phyloP scores from a whole-genome alignment of 2,888 invertebrate genomes.

The Carcina quercana region DNA sequence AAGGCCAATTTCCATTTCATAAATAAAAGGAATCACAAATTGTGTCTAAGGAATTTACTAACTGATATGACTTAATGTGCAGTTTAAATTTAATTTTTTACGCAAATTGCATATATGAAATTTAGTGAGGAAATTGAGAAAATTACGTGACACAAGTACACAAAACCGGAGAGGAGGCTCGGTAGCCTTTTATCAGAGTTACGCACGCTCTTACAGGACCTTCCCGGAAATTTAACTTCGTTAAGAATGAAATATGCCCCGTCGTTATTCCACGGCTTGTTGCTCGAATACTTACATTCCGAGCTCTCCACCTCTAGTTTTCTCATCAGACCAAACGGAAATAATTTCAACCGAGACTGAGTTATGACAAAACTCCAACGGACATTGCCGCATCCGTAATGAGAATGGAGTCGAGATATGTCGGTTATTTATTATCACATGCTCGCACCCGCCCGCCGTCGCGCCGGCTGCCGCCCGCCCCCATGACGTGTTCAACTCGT shows the following conservation, averaged over 20 bases:
- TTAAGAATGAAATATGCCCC: slow-evolving; percentile 73
- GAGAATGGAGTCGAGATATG: slow-evolving; percentile 70
- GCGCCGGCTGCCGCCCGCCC: too few relatives aligned
- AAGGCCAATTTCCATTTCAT: too few relatives aligned
- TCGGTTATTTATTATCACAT: slow-evolving; percentile 66
- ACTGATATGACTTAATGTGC: too few relatives aligned
- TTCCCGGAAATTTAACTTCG: slow-evolving; percentile 72
- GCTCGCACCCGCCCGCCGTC: slow-evolving; percentile 38
- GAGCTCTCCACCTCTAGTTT: slow-evolving; percentile 70
- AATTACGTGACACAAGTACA: slow-evolving; percentile 21
- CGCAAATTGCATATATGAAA: too few relatives aligned
- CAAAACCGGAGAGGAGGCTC: slow-evolving; percentile 47
- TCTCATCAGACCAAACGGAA: slow-evolving; percentile 72
- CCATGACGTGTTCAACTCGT: too few relatives aligned
- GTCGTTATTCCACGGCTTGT: slow-evolving; percentile 70
- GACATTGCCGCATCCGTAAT: slow-evolving; percentile 73
- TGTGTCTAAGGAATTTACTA: too few relatives aligned
- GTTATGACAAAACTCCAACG: slow-evolving; percentile 73
- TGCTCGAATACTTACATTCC: slow-evolving; percentile 69
- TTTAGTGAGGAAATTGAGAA: too few relatives aligned
- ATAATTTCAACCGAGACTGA: slow-evolving; percentile 73
- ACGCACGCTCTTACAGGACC: slow-evolving; percentile 67
- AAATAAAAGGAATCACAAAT: too few relatives aligned
- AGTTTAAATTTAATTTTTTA: too few relatives aligned
- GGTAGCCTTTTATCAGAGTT: slow-evolving; percentile 66